phyloP scores from a whole-genome alignment of 2,797 vertebrate species.

The Geotrypetes seraphini region DNA sequence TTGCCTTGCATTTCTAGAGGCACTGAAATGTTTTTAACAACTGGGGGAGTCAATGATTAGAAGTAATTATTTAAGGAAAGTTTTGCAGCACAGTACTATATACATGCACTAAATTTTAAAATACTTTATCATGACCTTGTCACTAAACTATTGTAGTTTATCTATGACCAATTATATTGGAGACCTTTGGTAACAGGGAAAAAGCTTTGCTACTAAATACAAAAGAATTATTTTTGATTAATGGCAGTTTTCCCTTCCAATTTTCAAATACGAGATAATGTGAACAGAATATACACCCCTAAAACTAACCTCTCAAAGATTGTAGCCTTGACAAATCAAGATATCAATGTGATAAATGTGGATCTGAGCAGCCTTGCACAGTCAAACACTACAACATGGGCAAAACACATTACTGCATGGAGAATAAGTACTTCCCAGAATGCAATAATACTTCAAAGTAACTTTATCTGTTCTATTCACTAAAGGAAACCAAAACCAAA shows the following conservation, averaged over 20 bases:
- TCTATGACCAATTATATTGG: conserved; percentile 13
- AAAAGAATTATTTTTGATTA: conserved; percentile 24
- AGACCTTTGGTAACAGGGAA: neutral
- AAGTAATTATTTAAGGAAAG: too few relatives aligned
- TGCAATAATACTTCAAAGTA: neutral
- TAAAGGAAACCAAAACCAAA: conserved; percentile 2
- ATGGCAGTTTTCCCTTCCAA: conserved; percentile 22
- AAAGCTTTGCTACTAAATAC: conserved; percentile 13
- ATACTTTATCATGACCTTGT: conserved; percentile 6
- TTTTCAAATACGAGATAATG: conserved; percentile 5
- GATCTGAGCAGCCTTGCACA: conserved; percentile 4
- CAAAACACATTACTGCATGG: too few relatives aligned
- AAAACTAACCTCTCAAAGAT: conserved; percentile 10
- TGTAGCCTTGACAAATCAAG: conserved; percentile 22
- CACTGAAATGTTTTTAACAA: too few relatives aligned
- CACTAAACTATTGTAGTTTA: conserved; percentile 8
- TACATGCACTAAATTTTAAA: too few relatives aligned
- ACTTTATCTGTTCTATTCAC: neutral
- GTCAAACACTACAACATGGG: too few relatives aligned
- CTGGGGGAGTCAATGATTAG: too few relatives aligned
- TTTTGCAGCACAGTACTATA: too few relatives aligned
- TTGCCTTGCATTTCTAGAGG: too few relatives aligned
- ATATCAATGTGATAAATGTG: neutral
- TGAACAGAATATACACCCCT: conserved; percentile 8
- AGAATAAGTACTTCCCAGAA: neutral